Percentiles rank a stretch among this genome's conserved stretches.
Conservation (phyloP, 2,888 invertebrate genomes). For the Lithophane semibrunnea region DNA sequence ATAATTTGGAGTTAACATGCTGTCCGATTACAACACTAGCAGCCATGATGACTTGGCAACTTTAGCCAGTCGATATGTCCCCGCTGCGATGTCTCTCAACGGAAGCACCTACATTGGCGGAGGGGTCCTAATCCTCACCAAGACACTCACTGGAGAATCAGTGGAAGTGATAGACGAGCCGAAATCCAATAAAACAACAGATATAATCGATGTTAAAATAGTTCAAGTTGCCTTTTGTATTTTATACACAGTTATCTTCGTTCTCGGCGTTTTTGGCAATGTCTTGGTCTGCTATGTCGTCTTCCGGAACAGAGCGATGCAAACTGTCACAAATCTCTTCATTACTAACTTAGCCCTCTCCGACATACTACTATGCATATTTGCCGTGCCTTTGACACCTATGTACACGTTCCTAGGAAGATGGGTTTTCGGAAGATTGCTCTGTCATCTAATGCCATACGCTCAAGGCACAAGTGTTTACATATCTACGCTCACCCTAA, state of each 20-base stretch:
- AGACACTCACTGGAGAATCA: slow-evolving; percentile 85
- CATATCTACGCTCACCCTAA: slow-evolving; percentile 96
- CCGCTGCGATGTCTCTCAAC: slow-evolving; percentile 82
- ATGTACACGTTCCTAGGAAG: slow-evolving; percentile 95
- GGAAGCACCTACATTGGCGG: slow-evolving; percentile 77
- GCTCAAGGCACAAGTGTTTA: slow-evolving; percentile 97
- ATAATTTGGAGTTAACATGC: slow-evolving; percentile 72
- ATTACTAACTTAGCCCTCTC: slow-evolving; percentile 97
- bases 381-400: slow-evolving; percentile 97
- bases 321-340: slow-evolving; percentile 97
- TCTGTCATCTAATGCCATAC: slow-evolving; percentile 96
- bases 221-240: slow-evolving; percentile 94
- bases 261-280: slow-evolving; percentile 95
- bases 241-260: slow-evolving; percentile 94
- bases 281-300: slow-evolving; percentile 96
- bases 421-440: slow-evolving; percentile 95
- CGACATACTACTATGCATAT: slow-evolving; percentile 95
- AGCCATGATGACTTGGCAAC: slow-evolving; percentile 71
- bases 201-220: slow-evolving; percentile 91
- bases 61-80: slow-evolving; percentile 74
- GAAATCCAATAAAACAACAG: slow-evolving; percentile 84
- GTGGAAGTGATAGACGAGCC: slow-evolving; percentile 85
- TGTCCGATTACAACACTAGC: slow-evolving; percentile 71
- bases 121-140: slow-evolving; percentile 84
- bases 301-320: slow-evolving; percentile 95